Base-by-base conservation (phyloP, 2,797 vertebrate species). In the Florisuga fusca region DNA sequence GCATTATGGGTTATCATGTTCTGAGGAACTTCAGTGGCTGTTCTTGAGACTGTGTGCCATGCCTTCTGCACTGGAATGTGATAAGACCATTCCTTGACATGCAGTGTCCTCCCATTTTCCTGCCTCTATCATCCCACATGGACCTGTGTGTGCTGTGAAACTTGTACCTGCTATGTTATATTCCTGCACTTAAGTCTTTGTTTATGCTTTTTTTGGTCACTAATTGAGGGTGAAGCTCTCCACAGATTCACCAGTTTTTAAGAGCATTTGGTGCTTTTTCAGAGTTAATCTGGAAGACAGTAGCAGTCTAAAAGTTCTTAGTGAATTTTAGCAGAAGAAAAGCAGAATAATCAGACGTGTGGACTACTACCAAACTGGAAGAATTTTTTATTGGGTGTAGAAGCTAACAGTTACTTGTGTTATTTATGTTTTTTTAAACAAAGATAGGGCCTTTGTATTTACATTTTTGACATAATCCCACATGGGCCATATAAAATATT, bases 401-500 rank as follows among this genome's bases (percentile, higher is more conserved):
- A 71, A 78, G 26, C 63, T 54, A 75, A 48, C 10, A 25, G 31
- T 88, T 87, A 84, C 67, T 83, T 94, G 8, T 43, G 45, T 71
- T 33, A 22, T 41, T 38, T 58, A 29, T 26, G n/a, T 27, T 27
- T 34, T 46, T 48, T 88, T 43, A 93, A 71, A 34, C 45, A 78
- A 80, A 68, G 38, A 67, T 55, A 36, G 23, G 54, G 34, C 57
- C 84, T 94, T 90, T 7, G 1, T 92, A 68, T 94, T 90, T 80
- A 71, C 55, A 62, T 93, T 89, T 93, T 67, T 90, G 71, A 68
- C 19, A 5, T 67, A 95, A 80, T 90, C 71, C 76, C n/a, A 5
- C 27, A 76, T 38, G n/a, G 71, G 43, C 62, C 51, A 43, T 43
- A 5, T 72, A 46, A 88, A 93, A 94, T 95, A 88, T 92, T 95